Percentiles rank a stretch among this genome's conserved stretches.
phyloP scores from a whole-genome alignment of 2,113 vertebrate genomes.

The Crotalus helleri region DNA sequence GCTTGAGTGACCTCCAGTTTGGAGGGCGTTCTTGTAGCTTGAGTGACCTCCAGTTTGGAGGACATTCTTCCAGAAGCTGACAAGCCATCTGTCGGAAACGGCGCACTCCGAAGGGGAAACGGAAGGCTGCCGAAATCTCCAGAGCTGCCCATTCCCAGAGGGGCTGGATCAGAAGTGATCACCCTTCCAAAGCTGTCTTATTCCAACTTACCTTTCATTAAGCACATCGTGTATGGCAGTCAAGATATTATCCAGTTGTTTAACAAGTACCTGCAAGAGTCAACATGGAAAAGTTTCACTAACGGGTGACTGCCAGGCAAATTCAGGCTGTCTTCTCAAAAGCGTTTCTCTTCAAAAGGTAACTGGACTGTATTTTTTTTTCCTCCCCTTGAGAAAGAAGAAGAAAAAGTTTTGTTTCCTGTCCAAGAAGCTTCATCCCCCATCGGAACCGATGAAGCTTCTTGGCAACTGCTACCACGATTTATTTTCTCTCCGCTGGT shows the following conservation, averaged over 20 bases:
- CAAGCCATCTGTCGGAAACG: background rate
- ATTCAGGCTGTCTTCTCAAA: background rate
- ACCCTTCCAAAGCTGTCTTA: background rate
- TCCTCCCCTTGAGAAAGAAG: background rate
- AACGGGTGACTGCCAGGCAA: background rate
- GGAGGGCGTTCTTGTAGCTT: background rate
- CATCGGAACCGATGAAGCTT: background rate
- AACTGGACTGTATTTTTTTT: background rate
- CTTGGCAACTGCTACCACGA: background rate
- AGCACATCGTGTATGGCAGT: constrained; percentile 93
- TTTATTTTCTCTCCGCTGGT: background rate
- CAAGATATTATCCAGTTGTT: constrained; percentile 97
- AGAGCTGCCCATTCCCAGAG: background rate
- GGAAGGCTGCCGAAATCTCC: background rate
- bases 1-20: background rate
- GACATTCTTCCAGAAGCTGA: background rate
- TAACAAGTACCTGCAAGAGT: constrained; percentile 84
- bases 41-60: background rate
- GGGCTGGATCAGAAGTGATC: background rate
- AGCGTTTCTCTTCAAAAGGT: background rate
- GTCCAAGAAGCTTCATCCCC: background rate
- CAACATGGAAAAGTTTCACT: background rate
- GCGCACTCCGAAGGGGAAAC: background rate
- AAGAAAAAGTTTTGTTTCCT: background rate
- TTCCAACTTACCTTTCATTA: constrained; percentile 87